Conservation (phyloP, 1,140 invertebrate genomes). For the Nylanderia fulva region DNA sequence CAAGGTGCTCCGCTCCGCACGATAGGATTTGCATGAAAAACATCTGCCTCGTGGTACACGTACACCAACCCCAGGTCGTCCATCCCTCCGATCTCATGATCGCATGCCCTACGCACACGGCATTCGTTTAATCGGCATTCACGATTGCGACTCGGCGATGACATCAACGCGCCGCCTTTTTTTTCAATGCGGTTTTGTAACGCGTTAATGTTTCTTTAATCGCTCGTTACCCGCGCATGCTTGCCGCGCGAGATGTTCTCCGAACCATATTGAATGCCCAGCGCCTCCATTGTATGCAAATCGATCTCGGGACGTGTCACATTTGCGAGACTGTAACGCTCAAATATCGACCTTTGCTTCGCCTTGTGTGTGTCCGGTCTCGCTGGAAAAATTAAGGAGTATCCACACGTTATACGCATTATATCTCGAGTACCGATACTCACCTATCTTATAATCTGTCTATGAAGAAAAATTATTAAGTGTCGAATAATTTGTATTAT, state of each 20-base stretch:
- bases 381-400: not conserved
- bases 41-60: constrained; percentile 20
- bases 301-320: constrained; percentile 43
- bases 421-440: not conserved
- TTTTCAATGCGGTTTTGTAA: constrained; percentile 51
- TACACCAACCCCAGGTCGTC: not conserved
- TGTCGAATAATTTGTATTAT: not conserved
- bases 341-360: constrained; percentile 49
- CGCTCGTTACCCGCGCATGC: constrained; percentile 50
- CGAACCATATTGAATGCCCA: constrained; percentile 48
- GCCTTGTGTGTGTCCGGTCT: not conserved
- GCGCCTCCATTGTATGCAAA: constrained; percentile 50
- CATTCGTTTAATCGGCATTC: constrained; percentile 58
- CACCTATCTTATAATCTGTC: not conserved
- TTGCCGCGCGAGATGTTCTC: constrained; percentile 50
- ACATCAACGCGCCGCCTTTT: constrained; percentile 48
- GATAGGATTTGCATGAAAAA: constrained; percentile 59
- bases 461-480: not conserved
- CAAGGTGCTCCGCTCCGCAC: constrained; percentile 66
- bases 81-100: not conserved
- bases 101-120: constrained; percentile 21
- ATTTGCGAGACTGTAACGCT: constrained; percentile 35
- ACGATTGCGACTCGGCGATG: constrained; percentile 57
- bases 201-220: constrained; percentile 61
- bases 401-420: not conserved